phyloP scores from a whole-genome alignment of 2,888 invertebrate species.

The Drosophila pseudotakahashii region DNA sequence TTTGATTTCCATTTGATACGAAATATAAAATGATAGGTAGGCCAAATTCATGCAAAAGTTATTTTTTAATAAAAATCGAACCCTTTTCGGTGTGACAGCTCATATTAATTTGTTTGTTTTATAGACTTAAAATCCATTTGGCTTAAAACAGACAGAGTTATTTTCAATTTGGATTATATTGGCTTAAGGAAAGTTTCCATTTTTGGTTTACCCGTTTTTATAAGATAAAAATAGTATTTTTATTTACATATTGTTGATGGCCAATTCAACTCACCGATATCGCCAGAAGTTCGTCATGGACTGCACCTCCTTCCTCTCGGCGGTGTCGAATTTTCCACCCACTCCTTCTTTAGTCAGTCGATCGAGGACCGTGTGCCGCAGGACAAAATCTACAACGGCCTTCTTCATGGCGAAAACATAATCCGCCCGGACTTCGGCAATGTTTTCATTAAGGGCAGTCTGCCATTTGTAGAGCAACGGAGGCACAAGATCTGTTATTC shows the following conservation, averaged over 20 bases:
- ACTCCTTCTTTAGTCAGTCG: slow-evolving; percentile 62
- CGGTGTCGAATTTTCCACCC: slow-evolving; percentile 51
- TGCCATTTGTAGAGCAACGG: slow-evolving; percentile 87
- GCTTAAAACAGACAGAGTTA: too few species aligned
- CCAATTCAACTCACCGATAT: slow-evolving; percentile 82
- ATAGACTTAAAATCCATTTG: too few species aligned
- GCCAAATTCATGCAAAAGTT: too few species aligned
- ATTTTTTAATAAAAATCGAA: background rate
- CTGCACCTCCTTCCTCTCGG: slow-evolving; percentile 86
- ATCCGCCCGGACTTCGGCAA: slow-evolving; percentile 93
- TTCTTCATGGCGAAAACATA: slow-evolving; percentile 95
- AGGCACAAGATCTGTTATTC: slow-evolving; percentile 88
- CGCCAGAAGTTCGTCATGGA: slow-evolving; percentile 89
- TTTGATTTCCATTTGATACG: background rate
- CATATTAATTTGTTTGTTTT: too few species aligned
- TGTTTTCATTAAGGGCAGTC: slow-evolving; percentile 86
- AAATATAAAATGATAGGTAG: too few species aligned
- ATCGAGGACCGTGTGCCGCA: slow-evolving; percentile 88
- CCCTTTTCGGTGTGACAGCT: too few species aligned
- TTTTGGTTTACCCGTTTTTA: background rate
- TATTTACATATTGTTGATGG: too few species aligned
- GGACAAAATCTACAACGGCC: slow-evolving; percentile 95
- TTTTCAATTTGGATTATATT: background rate
- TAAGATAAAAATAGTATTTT: background rate
- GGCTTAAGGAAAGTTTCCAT: background rate